Evolutionary conservation across 1,140 invertebrate genomes (phyloP).

Genomic region (Meloidogyne hapla): DNA sequence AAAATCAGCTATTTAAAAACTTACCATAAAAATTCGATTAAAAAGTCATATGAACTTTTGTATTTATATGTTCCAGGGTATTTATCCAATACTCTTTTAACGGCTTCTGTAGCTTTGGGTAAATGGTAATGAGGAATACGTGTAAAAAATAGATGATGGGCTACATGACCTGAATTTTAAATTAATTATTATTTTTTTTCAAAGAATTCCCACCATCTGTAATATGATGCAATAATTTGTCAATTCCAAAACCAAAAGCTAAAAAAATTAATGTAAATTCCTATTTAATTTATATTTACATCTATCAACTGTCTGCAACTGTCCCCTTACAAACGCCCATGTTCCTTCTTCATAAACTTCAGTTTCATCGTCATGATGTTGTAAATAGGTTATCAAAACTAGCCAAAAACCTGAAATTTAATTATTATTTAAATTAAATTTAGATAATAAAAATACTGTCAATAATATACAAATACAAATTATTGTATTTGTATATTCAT

Average conservation of each 20-base stretch:
- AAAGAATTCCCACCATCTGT: constrained; percentile 51
- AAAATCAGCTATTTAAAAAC: neutral
- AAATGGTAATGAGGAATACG: constrained; percentile 67
- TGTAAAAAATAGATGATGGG: constrained; percentile 66
- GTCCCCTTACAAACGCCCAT: constrained; percentile 66
- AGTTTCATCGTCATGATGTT: constrained; percentile 65
- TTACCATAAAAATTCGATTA: constrained; percentile 52
- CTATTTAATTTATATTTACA: neutral
- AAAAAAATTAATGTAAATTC: neutral
- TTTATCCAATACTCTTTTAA: constrained; percentile 51
- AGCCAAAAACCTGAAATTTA: constrained; percentile 41
- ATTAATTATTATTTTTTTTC: neutral
- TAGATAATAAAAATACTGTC: no score
- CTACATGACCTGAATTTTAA: constrained; percentile 62
- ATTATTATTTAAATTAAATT: no score
- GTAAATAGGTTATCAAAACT: constrained; percentile 66
- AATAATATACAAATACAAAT: no score
- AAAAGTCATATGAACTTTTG: constrained; percentile 47
- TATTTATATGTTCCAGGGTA: constrained; percentile 58
- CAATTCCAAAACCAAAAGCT: constrained; percentile 65
- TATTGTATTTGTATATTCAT: no score
- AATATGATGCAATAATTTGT: constrained; percentile 65
- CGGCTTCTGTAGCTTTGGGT: constrained; percentile 64
- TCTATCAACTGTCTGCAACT: constrained; percentile 66
- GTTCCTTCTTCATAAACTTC: constrained; percentile 65